Evolutionary conservation across 2,888 invertebrate genomes (phyloP).

Genomic region (Lamellibrachia columna): DNA sequence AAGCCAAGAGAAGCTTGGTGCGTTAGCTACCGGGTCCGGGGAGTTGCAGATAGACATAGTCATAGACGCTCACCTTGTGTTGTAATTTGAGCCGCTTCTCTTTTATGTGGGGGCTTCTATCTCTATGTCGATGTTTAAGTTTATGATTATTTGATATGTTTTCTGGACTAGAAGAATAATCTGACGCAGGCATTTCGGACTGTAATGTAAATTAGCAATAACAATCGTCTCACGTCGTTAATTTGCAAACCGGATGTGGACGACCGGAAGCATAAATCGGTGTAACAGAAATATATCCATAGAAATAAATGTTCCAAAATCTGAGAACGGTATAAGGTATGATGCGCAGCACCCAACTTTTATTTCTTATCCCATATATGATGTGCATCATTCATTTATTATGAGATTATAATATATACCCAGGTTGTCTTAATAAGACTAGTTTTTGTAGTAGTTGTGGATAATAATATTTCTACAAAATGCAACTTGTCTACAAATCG

Average conservation of each 20-base stretch:
- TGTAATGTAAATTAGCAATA: not conserved
- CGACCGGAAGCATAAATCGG: not conserved
- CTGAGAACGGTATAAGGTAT: not conserved
- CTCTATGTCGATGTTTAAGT: not conserved
- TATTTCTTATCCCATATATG: not conserved
- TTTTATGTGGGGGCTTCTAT: not conserved
- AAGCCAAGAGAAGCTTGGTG: no score
- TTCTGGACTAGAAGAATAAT: slow-evolving; percentile 12
- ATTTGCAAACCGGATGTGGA: not conserved
- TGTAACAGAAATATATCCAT: slow-evolving; percentile 10
- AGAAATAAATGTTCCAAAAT: not conserved
- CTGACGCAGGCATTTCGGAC: not conserved
- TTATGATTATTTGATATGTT: not conserved
- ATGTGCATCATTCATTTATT: not conserved
- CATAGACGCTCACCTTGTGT: not conserved
- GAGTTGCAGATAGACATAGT: no score
- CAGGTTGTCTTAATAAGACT: not conserved
- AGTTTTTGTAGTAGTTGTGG: not conserved
- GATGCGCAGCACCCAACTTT: not conserved
- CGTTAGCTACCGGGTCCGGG: no score
- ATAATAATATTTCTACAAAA: not conserved
- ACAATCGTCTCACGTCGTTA: not conserved
- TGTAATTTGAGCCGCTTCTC: not conserved
- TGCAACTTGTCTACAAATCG: not conserved
- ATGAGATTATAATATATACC: not conserved